Base-by-base conservation (phyloP, 2,797 vertebrate species). In the Tapera naevia region DNA sequence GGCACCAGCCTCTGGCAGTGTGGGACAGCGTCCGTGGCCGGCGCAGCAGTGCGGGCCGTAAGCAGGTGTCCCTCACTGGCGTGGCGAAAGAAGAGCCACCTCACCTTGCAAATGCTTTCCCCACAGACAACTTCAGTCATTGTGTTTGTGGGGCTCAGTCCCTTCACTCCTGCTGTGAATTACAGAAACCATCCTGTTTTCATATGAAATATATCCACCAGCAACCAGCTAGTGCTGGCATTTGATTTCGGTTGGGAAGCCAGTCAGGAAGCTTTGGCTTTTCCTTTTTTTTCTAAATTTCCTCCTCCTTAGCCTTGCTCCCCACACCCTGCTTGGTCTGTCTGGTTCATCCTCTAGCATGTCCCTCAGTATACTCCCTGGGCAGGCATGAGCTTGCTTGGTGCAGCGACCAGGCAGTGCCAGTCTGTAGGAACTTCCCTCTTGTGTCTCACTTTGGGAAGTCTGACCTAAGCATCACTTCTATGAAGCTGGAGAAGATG, bases 151-250 rank as follows among this genome's bases (percentile, higher is more conserved):
- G 54, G 54, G 57, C 51, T 92, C 17, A 39, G 65, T 21, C 84
- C 1, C 0, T 57, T 82, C 51, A 3, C 27, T 61, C 35, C 43
- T 51, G 75, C 69, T 86, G 91, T 89, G 87, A 66, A 41, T 92
- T 91, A 94, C 85, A 93, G 89, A 88, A 94, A 95, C 82, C 95
- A 96, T 39, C 54, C 86, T 5, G 0, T 43, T 80, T 80, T 76
- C 1, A 0, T 28, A 37, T 65, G 80, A 89, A 54, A 50, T 92
- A 10, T 19, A 45, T 93, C 91, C 71, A 46, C 65, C 13, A 78
- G 79, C 72, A 91, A 50, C 61, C 46, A 73, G 28, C 80, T 88
- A 67, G 13, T 64, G 89, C 87, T 78, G 86, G 87, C 57, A 25
- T 92, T 93, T 80, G 69, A 43, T 91, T 74, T 53, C 75, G 83